Evolutionary conservation across 2,888 invertebrate species (phyloP).

Genomic region (Criorhina ranunculi): DNA sequence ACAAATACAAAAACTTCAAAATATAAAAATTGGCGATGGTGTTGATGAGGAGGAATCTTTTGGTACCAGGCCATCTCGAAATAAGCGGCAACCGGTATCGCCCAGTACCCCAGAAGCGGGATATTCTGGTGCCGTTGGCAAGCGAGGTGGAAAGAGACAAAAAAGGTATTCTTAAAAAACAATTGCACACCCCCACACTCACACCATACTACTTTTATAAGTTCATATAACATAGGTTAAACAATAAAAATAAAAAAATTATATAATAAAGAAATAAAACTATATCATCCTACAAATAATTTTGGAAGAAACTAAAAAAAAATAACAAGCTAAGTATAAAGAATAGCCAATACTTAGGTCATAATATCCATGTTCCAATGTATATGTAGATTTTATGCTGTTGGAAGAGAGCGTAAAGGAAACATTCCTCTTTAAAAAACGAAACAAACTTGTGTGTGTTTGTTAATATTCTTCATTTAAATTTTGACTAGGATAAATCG

Average conservation of each 20-base stretch:
- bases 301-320: conserved; percentile 41
- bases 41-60: conserved; percentile 56
- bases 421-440: conserved; percentile 55
- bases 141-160: conserved; percentile 77
- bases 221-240: conserved; percentile 53
- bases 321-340: conserved; percentile 45
- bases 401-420: conserved; percentile 25
- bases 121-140: conserved; percentile 77
- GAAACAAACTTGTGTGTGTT: conserved; percentile 28
- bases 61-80: conserved; percentile 73
- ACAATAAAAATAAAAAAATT: background rate
- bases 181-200: conserved; percentile 40
- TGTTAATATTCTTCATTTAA: conserved; percentile 17
- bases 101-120: conserved; percentile 78
- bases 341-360: conserved; percentile 62
- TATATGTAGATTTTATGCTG: conserved; percentile 47
- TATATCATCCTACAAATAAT: conserved; percentile 45
- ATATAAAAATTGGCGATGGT: conserved; percentile 52
- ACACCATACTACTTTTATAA: conserved; percentile 67
- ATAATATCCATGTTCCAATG: conserved; percentile 56
- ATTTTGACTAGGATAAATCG: conserved; percentile 27
- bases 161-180: conserved; percentile 79
- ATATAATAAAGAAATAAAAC: conserved; percentile 26
- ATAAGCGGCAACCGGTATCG: conserved; percentile 74
- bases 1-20: conserved; percentile 84